phyloP scores from a whole-genome alignment of 1,140 invertebrate species.

The Caenorhabditis remanei region DNA sequence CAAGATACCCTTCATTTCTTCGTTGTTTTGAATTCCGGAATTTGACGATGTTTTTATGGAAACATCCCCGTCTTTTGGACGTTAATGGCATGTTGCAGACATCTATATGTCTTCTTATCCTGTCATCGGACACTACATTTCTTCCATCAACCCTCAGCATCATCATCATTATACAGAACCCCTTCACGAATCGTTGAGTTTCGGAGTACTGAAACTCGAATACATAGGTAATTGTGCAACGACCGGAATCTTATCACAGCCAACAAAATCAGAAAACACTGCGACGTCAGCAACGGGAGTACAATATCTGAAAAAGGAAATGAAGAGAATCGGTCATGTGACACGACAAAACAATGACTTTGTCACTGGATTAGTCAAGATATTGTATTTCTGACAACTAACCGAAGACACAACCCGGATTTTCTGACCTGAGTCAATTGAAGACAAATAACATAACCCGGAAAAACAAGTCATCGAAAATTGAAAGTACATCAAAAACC shows the following conservation, averaged over 20 bases:
- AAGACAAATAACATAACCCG: neutral
- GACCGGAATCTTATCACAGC: neutral
- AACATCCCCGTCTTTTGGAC: neutral
- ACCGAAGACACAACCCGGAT: neutral
- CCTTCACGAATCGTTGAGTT: neutral
- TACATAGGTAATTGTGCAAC: neutral
- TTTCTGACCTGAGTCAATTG: neutral
- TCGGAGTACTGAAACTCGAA: neutral
- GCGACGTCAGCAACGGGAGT: slow-evolving; percentile 1
- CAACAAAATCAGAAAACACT: neutral
- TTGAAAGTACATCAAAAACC: neutral
- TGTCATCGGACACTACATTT: neutral
- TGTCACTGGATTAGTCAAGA: too few relatives aligned
- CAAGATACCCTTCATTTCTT: slow-evolving; percentile 27
- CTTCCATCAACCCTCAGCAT: neutral
- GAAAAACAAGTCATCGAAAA: neutral
- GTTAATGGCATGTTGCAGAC: slow-evolving; percentile 50
- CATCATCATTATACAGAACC: neutral
- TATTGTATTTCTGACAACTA: too few relatives aligned
- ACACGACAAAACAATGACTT: neutral
- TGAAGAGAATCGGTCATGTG: neutral
- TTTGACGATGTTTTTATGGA: neutral
- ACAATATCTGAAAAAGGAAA: neutral
- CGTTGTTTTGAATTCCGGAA: slow-evolving; percentile 12
- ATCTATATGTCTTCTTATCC: slow-evolving; percentile 13